A percentile compares a stretch with the other conserved stretches of the same genome.
Conservation (phyloP, 2,113 vertebrate genomes). For the Emydura subglobosa region DNA sequence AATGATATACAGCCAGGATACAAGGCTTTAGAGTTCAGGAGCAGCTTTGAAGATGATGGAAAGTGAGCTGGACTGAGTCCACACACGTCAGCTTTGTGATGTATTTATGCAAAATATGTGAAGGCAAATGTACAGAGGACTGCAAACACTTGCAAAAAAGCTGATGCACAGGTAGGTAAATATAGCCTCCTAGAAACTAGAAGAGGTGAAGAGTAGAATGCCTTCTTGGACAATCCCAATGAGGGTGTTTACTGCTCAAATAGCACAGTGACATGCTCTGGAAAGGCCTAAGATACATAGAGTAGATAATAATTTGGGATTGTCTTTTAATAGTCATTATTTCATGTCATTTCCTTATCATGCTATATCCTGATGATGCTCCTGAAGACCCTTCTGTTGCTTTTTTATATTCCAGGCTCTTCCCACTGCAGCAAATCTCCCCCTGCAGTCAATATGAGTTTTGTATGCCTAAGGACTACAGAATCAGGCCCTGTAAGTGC, state of each 20-base stretch:
- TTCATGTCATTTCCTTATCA: neutral
- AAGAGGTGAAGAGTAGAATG: neutral
- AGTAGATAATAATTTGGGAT: too few species aligned
- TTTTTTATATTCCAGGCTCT: neutral
- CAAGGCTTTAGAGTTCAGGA: neutral
- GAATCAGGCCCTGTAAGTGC: neutral
- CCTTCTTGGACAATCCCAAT: neutral
- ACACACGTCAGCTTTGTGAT: neutral
- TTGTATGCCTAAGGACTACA: neutral
- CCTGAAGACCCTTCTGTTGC: neutral
- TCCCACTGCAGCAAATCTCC: neutral
- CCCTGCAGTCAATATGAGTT: neutral
- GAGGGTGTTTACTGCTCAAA: neutral
- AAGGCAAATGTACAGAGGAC: neutral
- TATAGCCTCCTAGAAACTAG: neutral
- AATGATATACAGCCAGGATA: neutral
- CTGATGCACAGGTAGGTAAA: neutral
- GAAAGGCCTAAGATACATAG: too few species aligned
- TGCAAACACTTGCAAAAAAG: neutral
- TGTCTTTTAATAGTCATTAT: too few species aligned
- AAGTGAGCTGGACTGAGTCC: neutral
- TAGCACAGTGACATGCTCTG: too few species aligned
- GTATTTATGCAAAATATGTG: neutral
- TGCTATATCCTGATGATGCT: neutral
- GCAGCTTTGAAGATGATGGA: neutral